Evolutionary conservation across 2,113 vertebrate species (phyloP).

Genomic region (Sakesphorus luctuosus): DNA sequence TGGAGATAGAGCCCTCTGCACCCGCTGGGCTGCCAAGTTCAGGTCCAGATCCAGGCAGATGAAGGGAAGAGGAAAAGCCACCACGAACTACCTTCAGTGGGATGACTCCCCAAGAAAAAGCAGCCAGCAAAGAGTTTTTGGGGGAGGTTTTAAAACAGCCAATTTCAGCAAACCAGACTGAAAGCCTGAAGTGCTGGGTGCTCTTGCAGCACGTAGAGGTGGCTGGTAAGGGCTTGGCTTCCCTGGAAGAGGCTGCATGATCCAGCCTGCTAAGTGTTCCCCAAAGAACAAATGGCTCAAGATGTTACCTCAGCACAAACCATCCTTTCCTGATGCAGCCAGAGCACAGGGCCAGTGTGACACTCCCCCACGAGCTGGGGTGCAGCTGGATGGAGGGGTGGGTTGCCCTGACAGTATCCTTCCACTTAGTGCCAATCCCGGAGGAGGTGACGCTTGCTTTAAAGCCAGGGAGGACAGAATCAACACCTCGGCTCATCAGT

Average conservation of each 20-base stretch:
- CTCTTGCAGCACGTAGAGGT: not conserved
- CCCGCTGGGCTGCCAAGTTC: not conserved
- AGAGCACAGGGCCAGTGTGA: fast-evolving
- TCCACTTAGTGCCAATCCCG: not conserved
- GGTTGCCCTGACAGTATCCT: not conserved
- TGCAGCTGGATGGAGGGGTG: not conserved
- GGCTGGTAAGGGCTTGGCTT: not conserved
- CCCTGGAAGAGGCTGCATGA: fast-evolving
- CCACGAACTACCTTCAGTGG: not conserved
- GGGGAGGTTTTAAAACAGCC: not conserved
- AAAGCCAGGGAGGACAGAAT: not conserved
- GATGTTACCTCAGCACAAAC: fast-evolving
- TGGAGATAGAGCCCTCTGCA: not conserved
- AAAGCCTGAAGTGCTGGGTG: not conserved
- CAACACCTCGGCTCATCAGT: not conserved
- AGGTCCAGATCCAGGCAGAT: not conserved
- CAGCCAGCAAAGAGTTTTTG: not conserved
- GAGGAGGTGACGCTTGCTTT: not conserved
- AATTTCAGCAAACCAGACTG: not conserved
- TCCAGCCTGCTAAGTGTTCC: not conserved
- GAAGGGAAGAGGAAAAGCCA: not conserved
- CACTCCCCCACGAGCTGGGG: not conserved
- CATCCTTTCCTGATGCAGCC: not conserved
- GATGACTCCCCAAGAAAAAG: not conserved
- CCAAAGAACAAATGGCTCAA: not conserved